Conservation (phyloP, 2,888 invertebrate species). For the Tridacna gigas region DNA sequence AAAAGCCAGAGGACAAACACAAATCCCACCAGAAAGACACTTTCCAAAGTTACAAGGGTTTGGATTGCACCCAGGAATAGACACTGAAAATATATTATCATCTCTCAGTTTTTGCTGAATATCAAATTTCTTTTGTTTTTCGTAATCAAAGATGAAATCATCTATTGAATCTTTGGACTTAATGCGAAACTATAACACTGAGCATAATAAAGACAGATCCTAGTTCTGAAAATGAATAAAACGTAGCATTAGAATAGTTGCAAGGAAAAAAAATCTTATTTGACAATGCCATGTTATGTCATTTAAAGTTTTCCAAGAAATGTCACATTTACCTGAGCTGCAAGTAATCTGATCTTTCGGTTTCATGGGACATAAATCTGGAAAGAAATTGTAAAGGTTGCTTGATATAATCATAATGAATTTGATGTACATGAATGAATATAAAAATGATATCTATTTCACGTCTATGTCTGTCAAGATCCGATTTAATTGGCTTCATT, state of each 20-base stretch:
- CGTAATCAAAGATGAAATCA: too few species aligned
- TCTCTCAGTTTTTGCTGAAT: too few species aligned
- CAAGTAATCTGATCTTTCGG: not conserved
- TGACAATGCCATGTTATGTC: not conserved
- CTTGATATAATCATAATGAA: too few species aligned
- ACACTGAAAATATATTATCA: not conserved
- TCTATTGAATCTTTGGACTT: too few species aligned
- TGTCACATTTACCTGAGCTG: not conserved
- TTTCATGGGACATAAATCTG: not conserved
- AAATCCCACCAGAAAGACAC: slow-evolving; percentile 9
- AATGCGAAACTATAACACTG: too few species aligned
- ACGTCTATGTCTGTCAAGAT: too few species aligned
- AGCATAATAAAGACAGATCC: too few species aligned
- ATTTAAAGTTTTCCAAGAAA: not conserved
- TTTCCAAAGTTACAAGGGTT: slow-evolving; percentile 6
- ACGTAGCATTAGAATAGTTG: not conserved
- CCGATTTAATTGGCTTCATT: too few species aligned
- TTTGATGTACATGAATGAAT: too few species aligned
- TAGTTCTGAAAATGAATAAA: too few species aligned
- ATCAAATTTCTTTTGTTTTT: too few species aligned
- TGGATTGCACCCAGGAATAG: slow-evolving; percentile 10
- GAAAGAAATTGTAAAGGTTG: not conserved
- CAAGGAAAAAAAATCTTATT: not conserved
- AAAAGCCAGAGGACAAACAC: slow-evolving; percentile 20
- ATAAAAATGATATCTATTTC: too few species aligned